Evolutionary conservation across 1,140 invertebrate genomes (phyloP).

Genomic region (Drosophila carrolli): DNA sequence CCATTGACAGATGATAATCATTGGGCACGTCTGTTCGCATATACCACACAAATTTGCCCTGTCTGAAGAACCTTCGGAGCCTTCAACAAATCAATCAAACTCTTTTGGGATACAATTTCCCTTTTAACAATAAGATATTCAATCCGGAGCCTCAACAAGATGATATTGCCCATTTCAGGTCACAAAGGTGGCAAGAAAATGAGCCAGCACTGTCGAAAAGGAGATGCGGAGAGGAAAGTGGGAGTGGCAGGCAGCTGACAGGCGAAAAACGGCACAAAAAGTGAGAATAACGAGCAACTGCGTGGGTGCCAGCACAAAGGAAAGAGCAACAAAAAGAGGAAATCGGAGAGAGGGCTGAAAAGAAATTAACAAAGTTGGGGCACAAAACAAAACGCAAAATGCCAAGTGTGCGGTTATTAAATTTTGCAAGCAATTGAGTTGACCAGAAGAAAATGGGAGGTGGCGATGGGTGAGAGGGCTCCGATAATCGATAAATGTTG

Average conservation of each 20-base stretch:
- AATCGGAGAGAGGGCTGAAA: conserved; percentile 6
- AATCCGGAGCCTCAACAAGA: conserved; percentile 20
- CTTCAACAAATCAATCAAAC: conserved; percentile 58
- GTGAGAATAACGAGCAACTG: conserved; percentile 49
- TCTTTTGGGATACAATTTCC: conserved; percentile 36
- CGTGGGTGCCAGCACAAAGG: conserved; percentile 27
- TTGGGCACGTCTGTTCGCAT: neutral
- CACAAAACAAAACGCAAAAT: conserved; percentile 58
- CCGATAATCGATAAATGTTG: conserved; percentile 78
- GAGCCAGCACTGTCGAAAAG: conserved; percentile 3
- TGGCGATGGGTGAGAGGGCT: conserved; percentile 16
- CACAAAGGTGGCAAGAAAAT: conserved; percentile 25
- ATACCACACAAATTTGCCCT: conserved; percentile 6
- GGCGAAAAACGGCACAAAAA: conserved; percentile 19
- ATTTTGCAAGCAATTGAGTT: conserved; percentile 76
- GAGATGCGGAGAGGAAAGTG: conserved; percentile 14
- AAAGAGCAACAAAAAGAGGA: conserved; percentile 20
- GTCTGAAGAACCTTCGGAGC: neutral
- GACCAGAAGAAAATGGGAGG: conserved; percentile 30
- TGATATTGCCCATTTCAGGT: conserved; percentile 44
- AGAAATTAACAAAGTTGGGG: conserved; percentile 52
- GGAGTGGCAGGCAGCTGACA: conserved; percentile 14
- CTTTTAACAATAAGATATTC: conserved; percentile 44
- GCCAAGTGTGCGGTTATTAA: conserved; percentile 62
- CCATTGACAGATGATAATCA: conserved; percentile 38